Base-by-base conservation (phyloP, 2,888 invertebrate genomes). In the Ypsolopha scabrella region DNA sequence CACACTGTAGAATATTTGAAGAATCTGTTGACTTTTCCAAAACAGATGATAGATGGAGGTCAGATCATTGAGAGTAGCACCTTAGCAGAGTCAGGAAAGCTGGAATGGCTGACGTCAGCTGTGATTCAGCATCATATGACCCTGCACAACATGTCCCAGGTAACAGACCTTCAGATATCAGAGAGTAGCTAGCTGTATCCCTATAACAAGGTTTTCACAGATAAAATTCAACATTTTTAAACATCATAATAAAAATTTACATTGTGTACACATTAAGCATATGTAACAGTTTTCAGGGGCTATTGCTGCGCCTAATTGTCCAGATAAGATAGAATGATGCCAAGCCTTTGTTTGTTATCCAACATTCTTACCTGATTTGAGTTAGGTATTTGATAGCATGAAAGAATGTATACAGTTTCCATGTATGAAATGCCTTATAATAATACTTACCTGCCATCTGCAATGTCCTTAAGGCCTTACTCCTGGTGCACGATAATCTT, bases 1-100 rank as follows among this genome's bases (percentile, higher is more conserved):
- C 97, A 97, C 69, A 95, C 96, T 0, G 91, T 94, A 52, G 97
- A 98, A 60, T 97, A 96, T 74, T 88, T 98, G 53, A 95, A 95
- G 75, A 96, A 97, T 65, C 92, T 96, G 68, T 89, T 94, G 57
- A 91, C 98, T 48, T 94, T 98, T 76, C 98, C 98, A 1, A 96
- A 96, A 87, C 97, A 96, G 80, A 85, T 83, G 75, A 60, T 85
- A 41, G 85, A 87, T 64, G 77, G 80, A 6, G 81, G 80, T 0
- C 83, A 85, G 60, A 72, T 86, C 0, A 79, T 87, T 35, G 87
- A 86, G 60, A 80, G 81, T 1, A 79, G 73, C 54, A 78, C 73
- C 0, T 72, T 92, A 55, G 87, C 90, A 49, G 92, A 93, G 71
- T 88, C 92, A 46, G 91, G 92, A 54, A 86, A 93, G 61, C 75